Evolutionary conservation across 2,888 invertebrate species (phyloP), one percentile per base, ranked within the genome.

Genomic region (Spodoptera exigua): DNA sequence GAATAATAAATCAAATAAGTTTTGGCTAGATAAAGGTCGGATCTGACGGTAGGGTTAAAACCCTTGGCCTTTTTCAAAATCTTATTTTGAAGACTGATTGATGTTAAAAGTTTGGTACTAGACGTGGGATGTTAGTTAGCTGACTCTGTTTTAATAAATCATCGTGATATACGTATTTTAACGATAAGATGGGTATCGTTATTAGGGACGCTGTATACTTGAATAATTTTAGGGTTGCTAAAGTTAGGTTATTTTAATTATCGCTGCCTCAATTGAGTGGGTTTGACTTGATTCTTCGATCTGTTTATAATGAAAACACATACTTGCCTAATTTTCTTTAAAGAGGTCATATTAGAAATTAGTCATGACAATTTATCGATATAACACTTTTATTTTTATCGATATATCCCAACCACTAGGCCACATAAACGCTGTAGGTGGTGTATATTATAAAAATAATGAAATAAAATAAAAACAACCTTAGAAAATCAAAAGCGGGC

Each of bases 401-500:
- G 71, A 70, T 27, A 16, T 1, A 13, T 17, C 4, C 49, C n/a
- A 53, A 46, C 2, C 66, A 13, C 63, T 57, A 67, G 18, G 10
- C 1, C 13, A 32, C 17, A 57, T 58, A 70, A 56, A 58, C 45
- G 55, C 54, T 43, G 53, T 57, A 53, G 58, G 57, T 41, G 43
- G 45, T 41, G 27, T 57, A 53, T 70, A 57, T 52, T 5, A 43
- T 43, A 45, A 61, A 55, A 40, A 14, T 39, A 17, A 63, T 43
- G 36, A 53, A 49, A 45, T 40, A 55, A 70, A 59, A 59, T 48
- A 36, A 37, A 58, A 64, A 21, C 49, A 47, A 32, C 48, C 41
- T 54, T 51, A 51, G 54, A 69, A 61, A 75, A 77, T 70, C 65
- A 77, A 78, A 70, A 34, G 70, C 49, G 45, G 56, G 40, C 40